Percentiles rank a stretch among this genome's conserved stretches.
These are phyloP conservation scores for Euglossa dilemma DNA, from an alignment of 1,140 invertebrate genomes.

Conservation along the genomic window DNA sequence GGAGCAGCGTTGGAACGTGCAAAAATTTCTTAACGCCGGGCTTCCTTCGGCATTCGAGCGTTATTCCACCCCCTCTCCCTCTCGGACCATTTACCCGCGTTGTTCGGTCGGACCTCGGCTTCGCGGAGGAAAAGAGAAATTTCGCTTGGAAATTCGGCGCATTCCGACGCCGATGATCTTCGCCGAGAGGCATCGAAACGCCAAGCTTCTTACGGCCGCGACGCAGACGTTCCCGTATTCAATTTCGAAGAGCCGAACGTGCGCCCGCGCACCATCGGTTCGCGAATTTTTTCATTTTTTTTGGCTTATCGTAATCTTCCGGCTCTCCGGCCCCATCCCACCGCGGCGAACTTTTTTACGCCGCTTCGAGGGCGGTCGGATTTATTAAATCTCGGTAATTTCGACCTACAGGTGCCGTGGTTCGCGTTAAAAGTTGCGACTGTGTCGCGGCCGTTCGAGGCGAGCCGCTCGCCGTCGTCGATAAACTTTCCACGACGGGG, in stretches of 20 bases:
- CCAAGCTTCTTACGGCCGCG: neutral
- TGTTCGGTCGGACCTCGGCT: no score
- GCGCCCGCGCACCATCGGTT: neutral
- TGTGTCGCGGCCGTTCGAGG: constrained; percentile 19
- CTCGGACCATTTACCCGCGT: no score
- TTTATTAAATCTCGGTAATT: constrained; percentile 45
- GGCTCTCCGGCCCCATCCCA: neutral
- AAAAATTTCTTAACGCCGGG: neutral
- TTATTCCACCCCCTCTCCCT: neutral
- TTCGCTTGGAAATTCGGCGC: no score
- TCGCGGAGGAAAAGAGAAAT: no score
- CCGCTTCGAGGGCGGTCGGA: neutral
- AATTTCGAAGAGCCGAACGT: neutral
- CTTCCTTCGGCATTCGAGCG: no score
- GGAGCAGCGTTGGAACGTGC: neutral
- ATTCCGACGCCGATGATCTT: no score
- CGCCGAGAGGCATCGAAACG: neutral
- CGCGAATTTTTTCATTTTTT: neutral
- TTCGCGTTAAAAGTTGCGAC: constrained; percentile 15
- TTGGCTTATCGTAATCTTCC: neutral
- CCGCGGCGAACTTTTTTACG: constrained; percentile 16
- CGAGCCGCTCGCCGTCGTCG: constrained; percentile 20
- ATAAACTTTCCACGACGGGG: constrained; percentile 19
- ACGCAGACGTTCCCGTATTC: neutral
- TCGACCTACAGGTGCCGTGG: constrained; percentile 22